Conservation (phyloP, 2,797 vertebrate species). For the Jordanella pulchra region DNA sequence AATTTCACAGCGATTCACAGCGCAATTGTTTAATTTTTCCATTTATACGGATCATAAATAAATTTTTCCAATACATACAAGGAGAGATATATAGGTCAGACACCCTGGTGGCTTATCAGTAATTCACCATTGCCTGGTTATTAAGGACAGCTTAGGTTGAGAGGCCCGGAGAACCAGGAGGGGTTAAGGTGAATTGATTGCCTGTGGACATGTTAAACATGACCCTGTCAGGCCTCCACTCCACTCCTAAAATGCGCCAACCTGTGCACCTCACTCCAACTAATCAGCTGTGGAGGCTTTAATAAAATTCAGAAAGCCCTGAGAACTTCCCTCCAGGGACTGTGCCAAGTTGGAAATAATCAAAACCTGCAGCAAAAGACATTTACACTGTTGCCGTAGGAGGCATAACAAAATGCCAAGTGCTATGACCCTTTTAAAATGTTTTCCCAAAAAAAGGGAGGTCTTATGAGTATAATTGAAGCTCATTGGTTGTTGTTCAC, state of each 20-base stretch:
- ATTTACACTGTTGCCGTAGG: slow-evolving; percentile 78
- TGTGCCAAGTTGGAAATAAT: slow-evolving; percentile 83
- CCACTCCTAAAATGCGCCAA: slow-evolving; percentile 80
- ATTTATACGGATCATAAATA: slow-evolving; percentile 80
- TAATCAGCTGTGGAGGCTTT: slow-evolving; percentile 85
- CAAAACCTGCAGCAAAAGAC: slow-evolving; percentile 82
- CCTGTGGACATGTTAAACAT: slow-evolving; percentile 90
- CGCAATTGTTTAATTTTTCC: slow-evolving; percentile 77
- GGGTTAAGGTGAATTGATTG: slow-evolving; percentile 89
- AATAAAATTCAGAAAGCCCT: slow-evolving; percentile 85
- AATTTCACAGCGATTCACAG: slow-evolving; percentile 57
- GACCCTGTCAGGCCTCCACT: slow-evolving; percentile 83
- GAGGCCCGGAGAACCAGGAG: slow-evolving; percentile 83
- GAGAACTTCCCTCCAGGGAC: slow-evolving; percentile 78
- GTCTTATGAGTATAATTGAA: slow-evolving; percentile 63
- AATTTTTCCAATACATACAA: slow-evolving; percentile 80
- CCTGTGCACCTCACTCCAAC: slow-evolving; percentile 81
- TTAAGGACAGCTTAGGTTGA: slow-evolving; percentile 87
- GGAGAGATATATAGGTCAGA: slow-evolving; percentile 85
- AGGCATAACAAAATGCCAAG: slow-evolving; percentile 77
- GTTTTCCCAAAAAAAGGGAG: slow-evolving; percentile 54
- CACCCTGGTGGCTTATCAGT: slow-evolving; percentile 85
- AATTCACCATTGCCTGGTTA: slow-evolving; percentile 87
- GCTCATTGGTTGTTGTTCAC: slow-evolving; percentile 69
- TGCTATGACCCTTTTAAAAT: slow-evolving; percentile 74